Percentiles rank a stretch among this genome's conserved stretches.
Conservation (phyloP, 2,888 invertebrate species). For the Leptogaster cylindrica region DNA sequence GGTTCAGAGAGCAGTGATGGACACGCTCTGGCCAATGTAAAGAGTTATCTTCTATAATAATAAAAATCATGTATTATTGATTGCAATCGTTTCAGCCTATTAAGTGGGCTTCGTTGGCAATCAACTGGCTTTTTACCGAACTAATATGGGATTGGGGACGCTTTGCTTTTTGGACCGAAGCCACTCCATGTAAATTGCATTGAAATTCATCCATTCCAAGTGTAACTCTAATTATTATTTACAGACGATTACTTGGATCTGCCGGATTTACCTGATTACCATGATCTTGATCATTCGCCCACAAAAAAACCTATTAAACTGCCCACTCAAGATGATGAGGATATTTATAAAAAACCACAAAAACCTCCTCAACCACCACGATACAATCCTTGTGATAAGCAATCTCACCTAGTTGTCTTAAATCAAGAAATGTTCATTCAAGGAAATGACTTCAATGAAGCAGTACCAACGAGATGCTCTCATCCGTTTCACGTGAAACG, state of each 20-base stretch:
- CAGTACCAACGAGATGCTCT: constrained; percentile 61
- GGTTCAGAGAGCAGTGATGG: constrained; percentile 55
- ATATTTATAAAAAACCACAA: constrained; percentile 58
- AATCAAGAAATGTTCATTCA: constrained; percentile 66
- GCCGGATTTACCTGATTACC: constrained; percentile 50
- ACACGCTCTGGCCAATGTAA: constrained; percentile 54
- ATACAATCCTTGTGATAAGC: constrained; percentile 73
- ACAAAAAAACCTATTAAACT: constrained; percentile 54
- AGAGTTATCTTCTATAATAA: constrained; percentile 32
- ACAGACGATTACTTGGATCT: constrained; percentile 9
- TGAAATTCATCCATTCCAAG: background rate
- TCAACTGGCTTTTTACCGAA: constrained; percentile 63
- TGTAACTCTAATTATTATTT: background rate
- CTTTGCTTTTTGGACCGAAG: constrained; percentile 58
- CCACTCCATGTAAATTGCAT: constrained; percentile 56
- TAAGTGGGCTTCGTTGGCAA: constrained; percentile 54
- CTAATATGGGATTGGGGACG: constrained; percentile 58
- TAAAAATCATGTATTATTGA: background rate
- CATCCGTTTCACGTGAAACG: constrained; percentile 73
- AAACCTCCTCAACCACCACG: constrained; percentile 53
- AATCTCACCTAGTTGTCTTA: constrained; percentile 72
- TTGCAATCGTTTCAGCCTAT: constrained; percentile 60
- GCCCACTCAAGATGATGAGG: constrained; percentile 60
- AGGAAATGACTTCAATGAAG: constrained; percentile 58
- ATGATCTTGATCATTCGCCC: constrained; percentile 60